A percentile compares a stretch with the other conserved stretches of the same genome.
phyloP scores from a whole-genome alignment of 64 coral and sea anemone genomes.

The Pocillopora verrucosa region DNA sequence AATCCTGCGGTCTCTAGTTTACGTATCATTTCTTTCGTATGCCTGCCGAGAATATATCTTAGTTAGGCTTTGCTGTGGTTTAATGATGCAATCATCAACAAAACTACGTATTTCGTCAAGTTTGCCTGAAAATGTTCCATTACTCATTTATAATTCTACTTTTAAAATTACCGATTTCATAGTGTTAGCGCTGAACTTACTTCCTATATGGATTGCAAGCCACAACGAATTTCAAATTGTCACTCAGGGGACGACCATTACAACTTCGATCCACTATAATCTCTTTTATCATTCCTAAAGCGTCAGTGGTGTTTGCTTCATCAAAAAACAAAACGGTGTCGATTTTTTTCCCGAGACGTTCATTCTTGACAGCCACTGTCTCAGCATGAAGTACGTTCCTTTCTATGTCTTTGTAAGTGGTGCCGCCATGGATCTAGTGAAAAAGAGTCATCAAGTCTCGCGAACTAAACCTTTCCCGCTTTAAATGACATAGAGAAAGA shows the following conservation, averaged over 20 bases:
- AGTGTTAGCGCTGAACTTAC: not conserved
- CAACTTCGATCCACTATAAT: conserved; percentile 69
- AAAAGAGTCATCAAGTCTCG: not conserved
- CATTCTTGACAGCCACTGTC: conserved; percentile 39
- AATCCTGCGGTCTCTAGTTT: conserved; percentile 80
- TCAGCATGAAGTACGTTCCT: conserved; percentile 64
- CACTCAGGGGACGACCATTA: conserved; percentile 48
- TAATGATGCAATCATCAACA: not conserved
- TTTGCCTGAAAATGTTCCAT: not conserved
- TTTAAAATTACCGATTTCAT: not conserved
- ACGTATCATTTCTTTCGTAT: conserved; percentile 60
- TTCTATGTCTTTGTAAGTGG: conserved; percentile 64
- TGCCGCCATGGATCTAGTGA: conserved; percentile 67
- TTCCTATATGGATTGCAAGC: conserved; percentile 81
- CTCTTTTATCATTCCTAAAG: conserved; percentile 74
- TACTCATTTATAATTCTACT: not conserved
- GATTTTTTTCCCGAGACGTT: not conserved
- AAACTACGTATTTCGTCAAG: not conserved
- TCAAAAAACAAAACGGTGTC: conserved; percentile 79
- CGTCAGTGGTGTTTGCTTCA: conserved; percentile 78
- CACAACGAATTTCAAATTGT: conserved; percentile 62
- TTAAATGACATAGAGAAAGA: too few species aligned
- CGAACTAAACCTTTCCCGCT: too few species aligned
- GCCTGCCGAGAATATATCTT: not conserved
- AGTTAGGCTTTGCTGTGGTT: not conserved